Base-by-base conservation (phyloP, 1,140 invertebrate species). In the Drosophila tropicalis region DNA sequence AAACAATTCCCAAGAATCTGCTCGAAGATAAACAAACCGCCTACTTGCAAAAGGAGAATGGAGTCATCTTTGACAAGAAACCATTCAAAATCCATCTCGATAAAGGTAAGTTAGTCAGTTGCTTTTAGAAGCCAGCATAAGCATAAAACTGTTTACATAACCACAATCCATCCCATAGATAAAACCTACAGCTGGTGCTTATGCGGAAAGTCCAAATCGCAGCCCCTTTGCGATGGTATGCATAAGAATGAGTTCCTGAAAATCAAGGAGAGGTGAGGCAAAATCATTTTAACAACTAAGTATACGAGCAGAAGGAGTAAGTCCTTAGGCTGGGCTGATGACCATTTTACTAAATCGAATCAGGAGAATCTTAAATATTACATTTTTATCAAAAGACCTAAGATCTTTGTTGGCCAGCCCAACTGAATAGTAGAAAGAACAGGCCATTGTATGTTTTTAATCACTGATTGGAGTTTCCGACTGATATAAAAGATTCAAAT, bases 141-240 rank as follows among this genome's bases (percentile, higher is more conserved):
- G 17, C 44, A 22, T 51, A 51, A 51, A 17, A 44, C 62, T 51
- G 74, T 90, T 91, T 91, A 91, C 74, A 91, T 91, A 91, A 91
- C 73, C 81, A 62, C 72, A 76, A 73, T 34, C 62, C 65, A 29
- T 5, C 47, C 19, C 84, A 55, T 67, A 92, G 95, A 95, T 25
- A 98, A 98, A 93, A 95, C 92, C n/a, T 99, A 99, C 92, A 91
- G 93, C 13, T 99, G 98, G 98, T 99, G 98, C 92, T 92, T 96
- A 3, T 99, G 99, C 93, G 98, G 99, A 3, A 94, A 95, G 62
- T 99, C 98, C 79, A 96, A 98, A 81, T 95, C 92, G 62, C 98
- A 99, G 93, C 98, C 98, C 0, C 94, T 99, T n/a, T 99, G 98
- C 93, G 98, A 99, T 94, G 96, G 96, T 4, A 96, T 96, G 7